A percentile compares a stretch with the other conserved stretches of the same genome.
phyloP scores from a whole-genome alignment of 2,888 invertebrate genomes.

The Coleophora flavipennella region DNA sequence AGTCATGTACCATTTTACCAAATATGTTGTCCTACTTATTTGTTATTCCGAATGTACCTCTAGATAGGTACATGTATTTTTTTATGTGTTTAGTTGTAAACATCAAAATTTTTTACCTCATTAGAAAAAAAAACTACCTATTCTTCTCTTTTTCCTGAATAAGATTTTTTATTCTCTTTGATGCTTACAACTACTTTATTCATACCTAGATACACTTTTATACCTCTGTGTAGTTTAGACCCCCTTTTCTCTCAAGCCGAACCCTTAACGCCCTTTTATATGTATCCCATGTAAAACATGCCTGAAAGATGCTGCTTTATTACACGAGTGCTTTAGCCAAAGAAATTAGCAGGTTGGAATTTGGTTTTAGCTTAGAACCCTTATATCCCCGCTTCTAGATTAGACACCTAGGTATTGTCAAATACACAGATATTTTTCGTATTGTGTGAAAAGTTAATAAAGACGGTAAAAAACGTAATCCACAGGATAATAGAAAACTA shows the following conservation, averaged over 20 bases:
- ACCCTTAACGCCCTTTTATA: conserved; percentile 60
- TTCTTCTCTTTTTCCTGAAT: too few species aligned
- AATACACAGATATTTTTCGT: conserved; percentile 32
- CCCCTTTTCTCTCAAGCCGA: conserved; percentile 69
- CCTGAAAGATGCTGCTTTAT: conserved; percentile 47
- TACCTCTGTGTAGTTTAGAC: conserved; percentile 46
- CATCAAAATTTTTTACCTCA: not conserved
- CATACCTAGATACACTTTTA: conserved; percentile 12
- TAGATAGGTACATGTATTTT: conserved; percentile 2
- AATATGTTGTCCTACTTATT: conserved; percentile 15
- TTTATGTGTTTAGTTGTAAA: not conserved
- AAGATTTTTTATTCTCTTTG: not conserved
- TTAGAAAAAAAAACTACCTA: too few species aligned
- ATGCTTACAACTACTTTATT: not conserved
- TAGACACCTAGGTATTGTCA: conserved; percentile 31
- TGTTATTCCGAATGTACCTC: conserved; percentile 37
- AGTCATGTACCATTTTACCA: too few species aligned
- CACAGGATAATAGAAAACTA: conserved; percentile 90
- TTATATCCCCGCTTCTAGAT: conserved; percentile 52
- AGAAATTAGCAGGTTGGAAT: conserved; percentile 38
- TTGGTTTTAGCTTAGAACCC: conserved; percentile 50
- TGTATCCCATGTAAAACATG: conserved; percentile 41
- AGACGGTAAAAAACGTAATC: conserved; percentile 67
- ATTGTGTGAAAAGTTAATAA: conserved; percentile 51
- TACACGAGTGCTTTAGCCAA: conserved; percentile 44